Evolutionary conservation across 2,113 vertebrate species (phyloP).

Genomic region (Atractosteus spatula): DNA sequence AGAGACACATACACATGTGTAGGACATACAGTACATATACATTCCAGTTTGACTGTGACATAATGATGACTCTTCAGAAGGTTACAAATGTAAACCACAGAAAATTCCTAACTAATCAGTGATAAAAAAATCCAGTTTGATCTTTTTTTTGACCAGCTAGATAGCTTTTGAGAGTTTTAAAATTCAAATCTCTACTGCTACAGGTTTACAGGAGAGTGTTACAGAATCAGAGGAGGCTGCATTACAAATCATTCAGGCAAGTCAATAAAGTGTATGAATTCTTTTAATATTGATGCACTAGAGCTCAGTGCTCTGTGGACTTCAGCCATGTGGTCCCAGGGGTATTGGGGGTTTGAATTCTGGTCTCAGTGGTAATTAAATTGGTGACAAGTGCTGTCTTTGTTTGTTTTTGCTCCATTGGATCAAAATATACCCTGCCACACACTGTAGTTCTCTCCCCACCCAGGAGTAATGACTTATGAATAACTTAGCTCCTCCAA

Average conservation of each 20-base stretch:
- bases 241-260: slow-evolving; percentile 4
- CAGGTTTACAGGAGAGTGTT: neutral
- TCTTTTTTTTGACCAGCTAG: neutral
- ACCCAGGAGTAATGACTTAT: slow-evolving; percentile 19
- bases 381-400: slow-evolving; percentile 20
- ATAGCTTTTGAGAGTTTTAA: neutral
- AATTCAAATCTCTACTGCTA: too few species aligned
- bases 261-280: slow-evolving; percentile 1
- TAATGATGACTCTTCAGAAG: too few species aligned
- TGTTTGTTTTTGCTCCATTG: slow-evolving; percentile 26
- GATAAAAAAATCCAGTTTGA: slow-evolving; percentile 18
- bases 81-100: too few species aligned
- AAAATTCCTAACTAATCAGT: too few species aligned
- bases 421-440: slow-evolving; percentile 17
- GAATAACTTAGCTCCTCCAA: slow-evolving; percentile 2
- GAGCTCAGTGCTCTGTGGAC: neutral
- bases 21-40: too few species aligned
- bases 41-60: too few species aligned
- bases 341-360: neutral
- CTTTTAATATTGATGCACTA: slow-evolving; percentile 13
- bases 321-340: neutral
- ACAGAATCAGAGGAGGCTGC: neutral
- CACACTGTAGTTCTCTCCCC: neutral
- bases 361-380: slow-evolving; percentile 20
- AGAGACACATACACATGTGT: too few species aligned